These are phyloP conservation scores for Graptemys geographica DNA, from an alignment of 2,797 vertebrate species.

Conservation along the genomic window DNA sequence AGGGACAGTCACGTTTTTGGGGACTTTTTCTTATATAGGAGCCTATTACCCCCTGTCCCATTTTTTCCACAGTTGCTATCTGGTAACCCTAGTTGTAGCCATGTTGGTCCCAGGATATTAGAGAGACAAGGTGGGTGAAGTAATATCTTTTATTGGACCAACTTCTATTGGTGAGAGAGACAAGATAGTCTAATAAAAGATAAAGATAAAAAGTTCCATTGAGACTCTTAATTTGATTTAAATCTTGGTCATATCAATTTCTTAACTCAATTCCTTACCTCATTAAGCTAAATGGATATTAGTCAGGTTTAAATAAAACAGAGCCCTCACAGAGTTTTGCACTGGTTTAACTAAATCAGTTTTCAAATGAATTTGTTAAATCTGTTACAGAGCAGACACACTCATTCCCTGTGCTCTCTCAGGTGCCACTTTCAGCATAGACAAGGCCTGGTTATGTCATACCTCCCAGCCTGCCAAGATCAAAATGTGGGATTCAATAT, in stretches of 20 bases:
- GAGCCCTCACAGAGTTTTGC: neutral
- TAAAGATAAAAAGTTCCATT: neutral
- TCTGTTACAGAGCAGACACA: neutral
- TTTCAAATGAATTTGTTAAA: neutral
- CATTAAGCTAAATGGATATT: neutral
- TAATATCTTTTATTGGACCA: neutral
- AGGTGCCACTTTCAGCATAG: neutral
- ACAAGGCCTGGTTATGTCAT: neutral
- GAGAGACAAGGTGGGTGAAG: neutral
- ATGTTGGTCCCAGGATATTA: neutral
- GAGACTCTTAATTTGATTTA: neutral
- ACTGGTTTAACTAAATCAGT: neutral
- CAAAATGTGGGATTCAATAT: neutral
- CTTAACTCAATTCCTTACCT: neutral
- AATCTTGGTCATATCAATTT: neutral
- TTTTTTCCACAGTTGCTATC: too few species aligned
- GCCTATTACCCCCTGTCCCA: too few species aligned
- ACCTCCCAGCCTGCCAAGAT: neutral
- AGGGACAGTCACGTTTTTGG: too few species aligned
- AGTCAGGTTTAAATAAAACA: neutral
- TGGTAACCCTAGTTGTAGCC: neutral
- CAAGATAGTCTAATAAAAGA: neutral
- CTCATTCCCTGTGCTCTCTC: slow-evolving; percentile 10
- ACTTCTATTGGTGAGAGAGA: neutral
- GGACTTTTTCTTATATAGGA: too few species aligned